These are phyloP conservation scores for Apomyelois bistriatella DNA, from an alignment of 2,888 invertebrate species.

Conservation along the genomic window DNA sequence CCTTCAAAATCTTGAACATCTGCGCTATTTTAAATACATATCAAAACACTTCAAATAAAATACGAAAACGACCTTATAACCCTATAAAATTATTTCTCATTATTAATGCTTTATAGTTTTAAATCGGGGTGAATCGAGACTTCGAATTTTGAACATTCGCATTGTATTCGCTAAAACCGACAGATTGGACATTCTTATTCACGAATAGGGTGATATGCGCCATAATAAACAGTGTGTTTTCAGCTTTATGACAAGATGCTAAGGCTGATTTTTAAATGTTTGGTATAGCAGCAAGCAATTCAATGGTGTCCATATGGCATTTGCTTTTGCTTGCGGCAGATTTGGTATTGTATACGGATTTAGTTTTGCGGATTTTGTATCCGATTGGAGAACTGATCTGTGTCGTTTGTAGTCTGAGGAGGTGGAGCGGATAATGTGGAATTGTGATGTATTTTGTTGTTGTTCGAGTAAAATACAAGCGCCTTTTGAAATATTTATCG, in stretches of 20 bases:
- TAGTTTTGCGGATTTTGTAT: constrained; percentile 11
- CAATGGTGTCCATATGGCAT: constrained; percentile 6
- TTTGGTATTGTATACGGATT: constrained; percentile 13
- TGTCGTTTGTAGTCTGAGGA: background rate
- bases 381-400: constrained; percentile 2
- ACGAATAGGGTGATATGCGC: background rate
- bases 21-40: background rate
- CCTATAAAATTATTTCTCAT: background rate
- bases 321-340: constrained; percentile 7
- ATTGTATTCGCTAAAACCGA: constrained; percentile 12
- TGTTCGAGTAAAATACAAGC: background rate
- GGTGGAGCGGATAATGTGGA: background rate
- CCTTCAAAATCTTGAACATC: constrained; percentile 3
- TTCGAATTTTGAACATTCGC: constrained; percentile 17
- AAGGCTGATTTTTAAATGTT: background rate
- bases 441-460: background rate
- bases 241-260: background rate
- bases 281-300: background rate
- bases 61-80: background rate
- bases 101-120: background rate
- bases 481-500: background rate
- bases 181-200: background rate
- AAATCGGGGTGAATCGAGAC: background rate
- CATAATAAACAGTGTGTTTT: background rate
- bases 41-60: constrained; percentile 3